Evolutionary conservation across 2,113 vertebrate genomes (phyloP).

Genomic region (Prionailurus bengalensis): DNA sequence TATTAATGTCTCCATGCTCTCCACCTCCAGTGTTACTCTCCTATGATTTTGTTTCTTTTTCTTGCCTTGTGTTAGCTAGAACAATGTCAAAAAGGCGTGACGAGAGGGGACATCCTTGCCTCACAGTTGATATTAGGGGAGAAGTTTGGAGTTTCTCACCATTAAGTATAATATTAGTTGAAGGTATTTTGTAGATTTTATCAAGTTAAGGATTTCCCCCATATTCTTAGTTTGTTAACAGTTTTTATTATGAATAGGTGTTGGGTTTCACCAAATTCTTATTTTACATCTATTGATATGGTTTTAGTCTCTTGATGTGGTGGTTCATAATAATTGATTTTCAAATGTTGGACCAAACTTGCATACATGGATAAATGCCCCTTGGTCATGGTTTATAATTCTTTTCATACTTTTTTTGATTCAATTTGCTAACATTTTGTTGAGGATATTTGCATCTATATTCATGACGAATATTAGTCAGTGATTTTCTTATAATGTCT

Average conservation of each 20-base stretch:
- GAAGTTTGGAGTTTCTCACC: background rate
- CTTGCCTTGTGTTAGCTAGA: background rate
- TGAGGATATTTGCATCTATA: background rate
- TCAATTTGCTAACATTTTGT: background rate
- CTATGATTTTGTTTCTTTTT: background rate
- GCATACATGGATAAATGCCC: background rate
- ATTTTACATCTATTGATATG: background rate
- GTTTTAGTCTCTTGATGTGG: background rate
- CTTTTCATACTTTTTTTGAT: background rate
- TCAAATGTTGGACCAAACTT: background rate
- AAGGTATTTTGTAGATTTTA: background rate
- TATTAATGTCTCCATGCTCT: background rate
- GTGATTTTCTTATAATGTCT: background rate
- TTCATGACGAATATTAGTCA: background rate
- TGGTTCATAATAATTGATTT: background rate
- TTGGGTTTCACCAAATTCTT: background rate
- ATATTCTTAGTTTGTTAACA: background rate
- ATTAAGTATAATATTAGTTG: background rate
- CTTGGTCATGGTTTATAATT: background rate
- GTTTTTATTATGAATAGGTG: background rate
- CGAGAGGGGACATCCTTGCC: background rate
- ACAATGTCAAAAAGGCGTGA: background rate
- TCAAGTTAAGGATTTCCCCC: background rate
- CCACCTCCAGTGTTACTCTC: background rate
- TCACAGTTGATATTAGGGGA: background rate